These are phyloP conservation scores for Ganaspis brasiliensis DNA, from an alignment of 2,888 invertebrate species.

Conservation along the genomic window DNA sequence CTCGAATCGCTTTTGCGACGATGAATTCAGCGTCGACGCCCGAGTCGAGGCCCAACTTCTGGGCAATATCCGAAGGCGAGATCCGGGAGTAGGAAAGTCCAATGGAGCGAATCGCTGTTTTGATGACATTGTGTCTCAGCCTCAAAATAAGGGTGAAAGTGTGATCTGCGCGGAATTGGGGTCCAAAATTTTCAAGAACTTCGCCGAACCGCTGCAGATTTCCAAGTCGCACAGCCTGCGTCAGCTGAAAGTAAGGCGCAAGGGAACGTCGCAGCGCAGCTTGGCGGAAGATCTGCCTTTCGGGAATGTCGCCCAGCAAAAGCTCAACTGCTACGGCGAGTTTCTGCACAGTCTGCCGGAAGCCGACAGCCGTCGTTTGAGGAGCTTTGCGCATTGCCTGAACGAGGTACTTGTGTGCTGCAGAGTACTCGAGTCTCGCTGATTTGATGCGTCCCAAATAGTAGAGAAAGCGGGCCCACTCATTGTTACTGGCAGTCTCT, in stretches of 20 bases:
- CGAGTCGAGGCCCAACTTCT: conserved; percentile 95
- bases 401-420: conserved; percentile 97
- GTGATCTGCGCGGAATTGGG: conserved; percentile 95
- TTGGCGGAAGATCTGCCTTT: conserved; percentile 96
- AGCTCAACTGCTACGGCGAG: conserved; percentile 97
- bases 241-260: conserved; percentile 97
- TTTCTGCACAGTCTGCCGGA: conserved; percentile 98
- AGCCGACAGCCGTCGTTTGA: conserved; percentile 98
- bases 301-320: conserved; percentile 98
- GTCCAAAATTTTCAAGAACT: conserved; percentile 94
- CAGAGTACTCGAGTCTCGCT: conserved; percentile 98
- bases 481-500: conserved; percentile 98
- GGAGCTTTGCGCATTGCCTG: conserved; percentile 98
- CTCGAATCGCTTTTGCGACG: conserved; percentile 98
- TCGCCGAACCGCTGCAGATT: conserved; percentile 97
- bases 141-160: conserved; percentile 98
- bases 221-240: conserved; percentile 97
- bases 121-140: conserved; percentile 98
- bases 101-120: conserved; percentile 98
- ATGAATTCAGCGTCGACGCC: conserved; percentile 99
- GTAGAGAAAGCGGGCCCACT: conserved; percentile 98
- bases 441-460: conserved; percentile 99
- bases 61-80: conserved; percentile 96
- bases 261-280: conserved; percentile 93
- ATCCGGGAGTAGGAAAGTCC: conserved; percentile 98